phyloP scores from a whole-genome alignment of 2,888 invertebrate species.

The Chrysodeixis includens region DNA sequence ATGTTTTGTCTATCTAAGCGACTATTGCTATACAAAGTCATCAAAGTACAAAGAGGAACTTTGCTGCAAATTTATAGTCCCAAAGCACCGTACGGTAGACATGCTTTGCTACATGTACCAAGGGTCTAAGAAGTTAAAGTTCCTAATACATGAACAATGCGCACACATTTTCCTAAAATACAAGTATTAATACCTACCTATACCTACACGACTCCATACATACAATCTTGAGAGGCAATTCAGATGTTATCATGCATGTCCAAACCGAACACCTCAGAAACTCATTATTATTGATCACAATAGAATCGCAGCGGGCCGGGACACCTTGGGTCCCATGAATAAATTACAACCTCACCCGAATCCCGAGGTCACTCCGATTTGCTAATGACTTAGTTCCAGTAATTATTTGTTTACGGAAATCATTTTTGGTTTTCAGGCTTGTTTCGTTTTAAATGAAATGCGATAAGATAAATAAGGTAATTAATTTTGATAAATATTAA shows the following conservation, averaged over 20 bases:
- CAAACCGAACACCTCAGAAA: conserved; percentile 32
- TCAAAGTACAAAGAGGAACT: too few species aligned
- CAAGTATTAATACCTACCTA: too few species aligned
- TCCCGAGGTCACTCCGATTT: conserved; percentile 55
- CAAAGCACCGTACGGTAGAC: too few species aligned
- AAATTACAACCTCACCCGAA: conserved; percentile 62
- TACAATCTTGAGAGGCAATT: not conserved
- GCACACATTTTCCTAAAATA: too few species aligned
- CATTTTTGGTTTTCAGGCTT: conserved; percentile 19
- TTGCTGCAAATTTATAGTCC: too few species aligned
- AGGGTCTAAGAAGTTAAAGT: too few species aligned
- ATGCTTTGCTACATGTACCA: too few species aligned
- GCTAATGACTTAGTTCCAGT: conserved; percentile 56
- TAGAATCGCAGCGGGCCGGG: conserved; percentile 52
- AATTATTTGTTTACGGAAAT: conserved; percentile 52
- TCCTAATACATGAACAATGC: too few species aligned
- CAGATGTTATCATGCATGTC: not conserved
- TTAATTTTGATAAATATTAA: conserved; percentile 4
- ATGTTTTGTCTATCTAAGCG: too few species aligned
- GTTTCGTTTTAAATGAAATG: not conserved
- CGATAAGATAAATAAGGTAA: not conserved
- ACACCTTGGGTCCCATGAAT: conserved; percentile 66
- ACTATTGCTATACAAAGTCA: too few species aligned
- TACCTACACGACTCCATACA: too few species aligned
- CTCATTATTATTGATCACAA: conserved; percentile 68